A percentile compares a stretch with the other conserved stretches of the same genome.
Conservation (phyloP, 2,888 invertebrate genomes). For the Eumerus sabulonum region DNA sequence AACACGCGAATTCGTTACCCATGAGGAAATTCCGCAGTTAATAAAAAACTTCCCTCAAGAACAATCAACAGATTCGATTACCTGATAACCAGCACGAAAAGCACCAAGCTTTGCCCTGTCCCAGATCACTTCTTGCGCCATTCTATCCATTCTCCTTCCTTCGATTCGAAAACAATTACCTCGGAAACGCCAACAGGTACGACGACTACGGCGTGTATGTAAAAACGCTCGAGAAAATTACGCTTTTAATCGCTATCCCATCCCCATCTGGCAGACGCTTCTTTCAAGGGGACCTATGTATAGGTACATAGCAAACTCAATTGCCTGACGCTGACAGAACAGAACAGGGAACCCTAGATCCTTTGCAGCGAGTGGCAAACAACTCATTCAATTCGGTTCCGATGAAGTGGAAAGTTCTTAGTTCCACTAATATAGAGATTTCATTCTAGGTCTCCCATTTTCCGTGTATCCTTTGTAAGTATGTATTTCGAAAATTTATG, state of each 20-base stretch:
- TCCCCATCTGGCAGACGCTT: neutral
- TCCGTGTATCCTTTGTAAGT: too few relatives aligned
- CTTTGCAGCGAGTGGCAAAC: constrained; percentile 20
- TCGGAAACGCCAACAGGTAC: constrained; percentile 36
- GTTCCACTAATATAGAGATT: constrained; percentile 40
- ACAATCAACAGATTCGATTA: constrained; percentile 39
- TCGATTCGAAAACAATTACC: constrained; percentile 10
- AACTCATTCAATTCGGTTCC: constrained; percentile 30
- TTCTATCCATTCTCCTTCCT: neutral
- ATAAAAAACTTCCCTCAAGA: constrained; percentile 30
- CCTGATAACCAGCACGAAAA: constrained; percentile 14
- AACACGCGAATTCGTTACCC: too few relatives aligned
- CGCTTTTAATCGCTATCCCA: constrained; percentile 17
- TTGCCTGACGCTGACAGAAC: constrained; percentile 22
- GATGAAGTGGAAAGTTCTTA: constrained; percentile 47
- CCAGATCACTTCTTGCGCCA: too few relatives aligned
- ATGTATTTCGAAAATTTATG: constrained; percentile 11
- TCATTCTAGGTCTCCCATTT: neutral
- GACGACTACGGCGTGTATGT: too few relatives aligned
- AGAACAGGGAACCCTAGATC: neutral
- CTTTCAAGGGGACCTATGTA: too few relatives aligned
- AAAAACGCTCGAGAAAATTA: constrained; percentile 26
- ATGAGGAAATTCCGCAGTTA: constrained; percentile 10
- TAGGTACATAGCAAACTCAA: constrained; percentile 6
- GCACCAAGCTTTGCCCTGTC: constrained; percentile 3